Conservation (phyloP, 2,888 invertebrate species). For the Pheosia tremula region DNA sequence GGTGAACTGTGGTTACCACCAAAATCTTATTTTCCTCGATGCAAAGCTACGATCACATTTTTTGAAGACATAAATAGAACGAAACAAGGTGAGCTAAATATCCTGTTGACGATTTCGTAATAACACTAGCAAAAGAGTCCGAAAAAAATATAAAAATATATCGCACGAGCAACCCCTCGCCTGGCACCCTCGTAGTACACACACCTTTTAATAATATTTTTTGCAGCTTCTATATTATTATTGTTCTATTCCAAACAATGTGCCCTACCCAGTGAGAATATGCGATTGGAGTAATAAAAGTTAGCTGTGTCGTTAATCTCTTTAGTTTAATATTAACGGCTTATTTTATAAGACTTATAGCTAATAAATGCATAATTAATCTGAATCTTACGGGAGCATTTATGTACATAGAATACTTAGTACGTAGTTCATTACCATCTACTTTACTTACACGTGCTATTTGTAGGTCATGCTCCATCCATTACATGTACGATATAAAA, state of each 20-base stretch:
- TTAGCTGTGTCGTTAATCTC: background rate
- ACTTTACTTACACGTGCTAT: conserved; percentile 1
- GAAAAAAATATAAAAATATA: background rate
- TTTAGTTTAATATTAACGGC: conserved; percentile 5
- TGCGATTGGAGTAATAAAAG: background rate
- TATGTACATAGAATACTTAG: conserved; percentile 9
- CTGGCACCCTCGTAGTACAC: background rate
- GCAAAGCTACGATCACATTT: too few species aligned
- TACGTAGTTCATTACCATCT: conserved; percentile 4
- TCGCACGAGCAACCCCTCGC: background rate
- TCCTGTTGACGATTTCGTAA: too few species aligned
- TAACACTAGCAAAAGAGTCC: background rate
- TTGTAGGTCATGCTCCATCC: background rate
- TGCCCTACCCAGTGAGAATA: background rate
- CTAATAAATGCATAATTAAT: conserved; percentile 32
- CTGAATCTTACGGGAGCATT: conserved; percentile 20
- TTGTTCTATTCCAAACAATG: background rate
- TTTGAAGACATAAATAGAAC: too few species aligned
- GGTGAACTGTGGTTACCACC: too few species aligned
- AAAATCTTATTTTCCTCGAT: too few species aligned
- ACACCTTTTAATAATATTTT: background rate
- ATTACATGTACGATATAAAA: background rate
- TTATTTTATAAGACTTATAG: conserved; percentile 27
- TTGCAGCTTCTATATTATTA: conserved; percentile 3
- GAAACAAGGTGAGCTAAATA: too few species aligned